Percentiles rank a stretch among this genome's conserved stretches.
Evolutionary conservation across 1,140 invertebrate species (phyloP).

Genomic region (Apocrypta bakeri): DNA sequence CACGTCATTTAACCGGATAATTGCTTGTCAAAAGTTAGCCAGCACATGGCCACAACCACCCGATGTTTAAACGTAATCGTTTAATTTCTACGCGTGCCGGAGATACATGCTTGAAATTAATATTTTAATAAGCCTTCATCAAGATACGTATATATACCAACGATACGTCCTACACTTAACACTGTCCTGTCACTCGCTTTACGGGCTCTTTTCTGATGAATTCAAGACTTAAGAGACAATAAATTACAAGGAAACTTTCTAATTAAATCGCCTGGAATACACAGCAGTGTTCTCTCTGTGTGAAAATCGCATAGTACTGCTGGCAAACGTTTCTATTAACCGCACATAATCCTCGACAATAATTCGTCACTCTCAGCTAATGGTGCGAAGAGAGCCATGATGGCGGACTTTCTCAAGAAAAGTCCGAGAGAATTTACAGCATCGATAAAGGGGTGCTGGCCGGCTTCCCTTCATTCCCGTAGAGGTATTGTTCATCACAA

Average conservation of each 20-base stretch:
- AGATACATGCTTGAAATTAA: background rate
- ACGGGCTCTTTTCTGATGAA: background rate
- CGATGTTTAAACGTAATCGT: constrained; percentile 25
- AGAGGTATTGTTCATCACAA: background rate
- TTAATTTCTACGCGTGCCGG: constrained; percentile 16
- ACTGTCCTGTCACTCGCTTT: background rate
- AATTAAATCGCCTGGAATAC: background rate
- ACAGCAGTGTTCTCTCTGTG: no score
- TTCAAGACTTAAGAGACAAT: background rate
- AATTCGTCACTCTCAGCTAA: constrained; percentile 19
- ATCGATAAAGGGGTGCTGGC: constrained; percentile 31
- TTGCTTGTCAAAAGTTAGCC: constrained; percentile 40
- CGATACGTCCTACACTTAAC: background rate
- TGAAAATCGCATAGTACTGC: background rate
- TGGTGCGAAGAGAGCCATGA: background rate
- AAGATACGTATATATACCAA: background rate
- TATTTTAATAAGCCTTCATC: background rate
- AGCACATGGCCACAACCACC: background rate
- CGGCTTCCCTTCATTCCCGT: background rate
- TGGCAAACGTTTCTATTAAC: constrained; percentile 21
- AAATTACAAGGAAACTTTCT: background rate
- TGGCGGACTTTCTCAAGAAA: constrained; percentile 35
- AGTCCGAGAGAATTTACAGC: constrained; percentile 39
- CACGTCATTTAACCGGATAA: constrained; percentile 37
- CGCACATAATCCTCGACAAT: constrained; percentile 32